A percentile compares a stretch with the other conserved stretches of the same genome.
phyloP scores from a whole-genome alignment of 2,113 vertebrate species.

The Ptilorrhoa leucosticta region DNA sequence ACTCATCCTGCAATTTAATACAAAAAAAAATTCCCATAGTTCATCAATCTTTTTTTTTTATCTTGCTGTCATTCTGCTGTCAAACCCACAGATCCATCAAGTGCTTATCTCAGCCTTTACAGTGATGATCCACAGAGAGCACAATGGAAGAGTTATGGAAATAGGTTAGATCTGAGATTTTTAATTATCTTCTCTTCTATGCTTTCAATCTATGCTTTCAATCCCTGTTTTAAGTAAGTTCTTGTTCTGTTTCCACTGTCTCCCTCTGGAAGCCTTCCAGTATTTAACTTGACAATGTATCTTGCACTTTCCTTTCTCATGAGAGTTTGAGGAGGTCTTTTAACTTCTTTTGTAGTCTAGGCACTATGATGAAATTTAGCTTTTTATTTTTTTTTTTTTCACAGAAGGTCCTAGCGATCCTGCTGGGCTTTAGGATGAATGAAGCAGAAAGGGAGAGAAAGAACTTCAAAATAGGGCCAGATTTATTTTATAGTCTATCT shows the following conservation, averaged over 20 bases:
- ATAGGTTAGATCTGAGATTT: background rate
- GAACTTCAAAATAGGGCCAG: background rate
- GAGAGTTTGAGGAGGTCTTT: background rate
- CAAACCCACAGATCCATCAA: background rate
- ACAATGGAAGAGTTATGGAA: background rate
- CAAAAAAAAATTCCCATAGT: background rate
- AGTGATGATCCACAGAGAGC: background rate
- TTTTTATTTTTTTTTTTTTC: rapidly evolving
- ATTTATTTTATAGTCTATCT: background rate
- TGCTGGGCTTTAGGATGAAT: background rate
- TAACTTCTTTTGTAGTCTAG: background rate
- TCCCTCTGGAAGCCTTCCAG: background rate
- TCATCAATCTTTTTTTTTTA: background rate
- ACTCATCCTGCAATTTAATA: background rate
- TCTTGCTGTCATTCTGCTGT: background rate
- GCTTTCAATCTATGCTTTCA: background rate
- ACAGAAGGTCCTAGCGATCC: background rate
- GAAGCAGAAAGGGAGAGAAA: background rate
- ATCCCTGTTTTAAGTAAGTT: background rate
- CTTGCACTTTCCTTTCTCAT: background rate
- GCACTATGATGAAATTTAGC: background rate
- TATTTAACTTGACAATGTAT: background rate
- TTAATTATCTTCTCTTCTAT: background rate
- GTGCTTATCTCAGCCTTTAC: background rate
- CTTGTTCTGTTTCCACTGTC: background rate